These are phyloP conservation scores for Carollia perspicillata DNA, from an alignment of 2,113 vertebrate species.

Conservation along the genomic window DNA sequence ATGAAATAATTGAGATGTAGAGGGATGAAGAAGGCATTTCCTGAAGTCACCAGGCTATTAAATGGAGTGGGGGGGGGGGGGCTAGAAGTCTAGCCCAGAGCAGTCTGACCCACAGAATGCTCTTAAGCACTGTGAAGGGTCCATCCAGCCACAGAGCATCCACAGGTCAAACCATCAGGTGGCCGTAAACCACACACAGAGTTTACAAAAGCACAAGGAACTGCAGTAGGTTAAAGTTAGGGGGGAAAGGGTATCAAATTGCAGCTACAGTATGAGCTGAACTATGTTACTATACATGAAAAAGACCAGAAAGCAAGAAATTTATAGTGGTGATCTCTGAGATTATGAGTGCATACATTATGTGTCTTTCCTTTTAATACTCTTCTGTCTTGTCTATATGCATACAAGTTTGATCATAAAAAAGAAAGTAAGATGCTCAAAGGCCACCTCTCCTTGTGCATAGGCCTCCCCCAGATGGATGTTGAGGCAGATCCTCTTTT, in stretches of 20 bases:
- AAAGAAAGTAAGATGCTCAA: neutral
- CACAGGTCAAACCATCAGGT: neutral
- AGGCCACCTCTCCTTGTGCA: neutral
- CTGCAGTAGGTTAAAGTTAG: neutral
- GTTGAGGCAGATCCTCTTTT: neutral
- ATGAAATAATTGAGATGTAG: slow-evolving; percentile 20
- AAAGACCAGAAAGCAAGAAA: slow-evolving; percentile 15
- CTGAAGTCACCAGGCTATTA: slow-evolving; percentile 13
- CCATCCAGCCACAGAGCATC: neutral
- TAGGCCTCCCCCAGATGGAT: neutral
- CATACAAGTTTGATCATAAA: neutral
- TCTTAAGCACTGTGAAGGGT: neutral
- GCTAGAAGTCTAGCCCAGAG: neutral
- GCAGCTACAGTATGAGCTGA: slow-evolving; percentile 18
- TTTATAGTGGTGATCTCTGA: neutral
- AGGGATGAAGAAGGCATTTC: slow-evolving; percentile 38
- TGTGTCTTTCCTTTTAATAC: neutral
- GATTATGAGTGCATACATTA: neutral
- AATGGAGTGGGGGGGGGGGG: neutral
- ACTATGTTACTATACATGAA: neutral
- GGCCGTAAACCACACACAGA: neutral
- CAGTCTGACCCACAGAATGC: neutral
- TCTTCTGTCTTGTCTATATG: neutral
- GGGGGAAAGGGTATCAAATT: neutral
- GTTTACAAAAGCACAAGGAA: neutral